Percentiles rank a stretch among this genome's conserved stretches.
phyloP scores from a whole-genome alignment of 2,888 invertebrate species.

The Rhagonycha fulva region DNA sequence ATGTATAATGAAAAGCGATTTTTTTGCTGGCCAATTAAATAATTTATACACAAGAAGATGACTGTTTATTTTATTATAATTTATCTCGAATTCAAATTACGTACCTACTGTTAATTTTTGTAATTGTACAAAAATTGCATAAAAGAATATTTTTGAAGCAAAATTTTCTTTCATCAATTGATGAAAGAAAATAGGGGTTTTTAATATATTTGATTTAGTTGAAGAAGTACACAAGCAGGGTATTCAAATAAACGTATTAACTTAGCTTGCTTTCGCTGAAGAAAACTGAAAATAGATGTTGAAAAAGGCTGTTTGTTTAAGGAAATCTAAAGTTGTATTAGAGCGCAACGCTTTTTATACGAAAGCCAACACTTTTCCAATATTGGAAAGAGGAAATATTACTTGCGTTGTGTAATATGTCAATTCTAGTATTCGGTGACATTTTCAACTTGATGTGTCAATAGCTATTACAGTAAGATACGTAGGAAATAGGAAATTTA shows the following conservation, averaged over 20 bases:
- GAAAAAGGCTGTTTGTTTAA: slow-evolving; percentile 12
- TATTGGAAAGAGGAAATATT: slow-evolving; percentile 16
- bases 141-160: not conserved
- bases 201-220: not conserved
- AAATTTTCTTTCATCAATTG: not conserved
- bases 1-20: too few relatives aligned
- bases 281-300: slow-evolving; percentile 7
- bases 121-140: too few relatives aligned
- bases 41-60: too few relatives aligned
- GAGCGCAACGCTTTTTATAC: slow-evolving; percentile 10
- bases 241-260: slow-evolving; percentile 13
- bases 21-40: too few relatives aligned
- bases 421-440: slow-evolving; percentile 11
- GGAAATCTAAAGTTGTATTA: slow-evolving; percentile 16
- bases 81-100: too few relatives aligned
- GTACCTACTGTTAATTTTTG: too few relatives aligned
- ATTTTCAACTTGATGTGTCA: slow-evolving; percentile 10
- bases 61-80: too few relatives aligned
- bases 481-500: not conserved
- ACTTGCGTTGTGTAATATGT: slow-evolving; percentile 15
- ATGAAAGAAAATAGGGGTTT: not conserved
- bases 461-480: slow-evolving; percentile 9
- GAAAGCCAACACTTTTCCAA: slow-evolving; percentile 18
- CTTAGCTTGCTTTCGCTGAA: not conserved
- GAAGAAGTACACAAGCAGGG: not conserved